These are phyloP conservation scores for Mungos mungo DNA, from an alignment of 2,113 vertebrate genomes.

Conservation along the genomic window DNA sequence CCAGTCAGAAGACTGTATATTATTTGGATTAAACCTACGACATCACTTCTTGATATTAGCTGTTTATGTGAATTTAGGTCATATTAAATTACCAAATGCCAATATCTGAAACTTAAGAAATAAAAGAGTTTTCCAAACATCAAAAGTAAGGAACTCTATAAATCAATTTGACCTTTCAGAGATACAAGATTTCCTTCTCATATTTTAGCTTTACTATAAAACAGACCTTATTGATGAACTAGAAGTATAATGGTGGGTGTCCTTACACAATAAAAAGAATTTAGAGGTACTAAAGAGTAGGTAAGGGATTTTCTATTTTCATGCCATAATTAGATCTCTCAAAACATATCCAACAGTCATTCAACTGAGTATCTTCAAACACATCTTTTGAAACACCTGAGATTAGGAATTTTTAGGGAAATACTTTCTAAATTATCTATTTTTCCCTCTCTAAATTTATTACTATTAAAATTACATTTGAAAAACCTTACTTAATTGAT, in stretches of 20 bases:
- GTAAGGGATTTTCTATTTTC: slow-evolving; percentile 62
- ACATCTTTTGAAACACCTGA: slow-evolving; percentile 42
- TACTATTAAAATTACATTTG: slow-evolving; percentile 40
- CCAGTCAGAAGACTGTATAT: neutral
- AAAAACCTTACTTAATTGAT: slow-evolving; percentile 48
- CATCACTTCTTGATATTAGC: neutral
- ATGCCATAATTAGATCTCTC: slow-evolving; percentile 42
- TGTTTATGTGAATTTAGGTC: neutral
- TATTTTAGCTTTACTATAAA: slow-evolving; percentile 51
- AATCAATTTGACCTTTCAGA: slow-evolving; percentile 33
- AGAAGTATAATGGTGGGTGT: neutral
- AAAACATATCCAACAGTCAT: slow-evolving; percentile 38
- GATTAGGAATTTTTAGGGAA: slow-evolving; percentile 42
- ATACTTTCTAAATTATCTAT: neutral
- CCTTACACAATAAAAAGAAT: slow-evolving; percentile 47
- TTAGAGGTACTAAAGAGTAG: neutral
- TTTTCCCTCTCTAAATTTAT: neutral
- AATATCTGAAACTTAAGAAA: slow-evolving; percentile 25
- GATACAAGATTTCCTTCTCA: neutral
- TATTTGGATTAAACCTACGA: neutral
- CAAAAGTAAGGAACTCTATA: neutral
- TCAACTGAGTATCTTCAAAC: slow-evolving; percentile 20
- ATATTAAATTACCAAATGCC: slow-evolving; percentile 10
- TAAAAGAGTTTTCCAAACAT: slow-evolving; percentile 1
- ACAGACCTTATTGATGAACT: neutral